Base-by-base conservation (phyloP, 1,140 invertebrate genomes). In the Temnothorax nylanderi region DNA sequence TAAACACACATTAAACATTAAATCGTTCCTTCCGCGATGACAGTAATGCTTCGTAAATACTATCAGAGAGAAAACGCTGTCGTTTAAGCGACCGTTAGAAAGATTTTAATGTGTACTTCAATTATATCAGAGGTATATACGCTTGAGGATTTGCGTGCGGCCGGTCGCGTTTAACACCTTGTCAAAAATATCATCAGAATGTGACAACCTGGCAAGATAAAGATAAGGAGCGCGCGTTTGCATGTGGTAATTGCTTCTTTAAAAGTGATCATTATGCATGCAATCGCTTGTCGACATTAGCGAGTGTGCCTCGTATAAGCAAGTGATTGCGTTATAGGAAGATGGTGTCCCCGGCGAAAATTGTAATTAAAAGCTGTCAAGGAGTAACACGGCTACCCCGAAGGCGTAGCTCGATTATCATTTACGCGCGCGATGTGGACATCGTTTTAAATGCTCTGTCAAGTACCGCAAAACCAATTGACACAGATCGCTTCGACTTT, bases 331-430 rank as follows among this genome's bases (percentile, higher is more conserved):
- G 80, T 75, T 84, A 84, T 75, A 60, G 69, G 69, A 84, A 75
- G 80, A 84, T 41, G 69, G 54, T 84, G 69, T 75, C 54, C 11
- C 69, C 69, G 11, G 80, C 54, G 71, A 84, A 74, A 84, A 74
- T 84, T 84, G 80, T 84, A 84, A 84, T 84, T 84, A 84, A 75
- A 84, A 84, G 80, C 80, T 84, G 80, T 84, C 80, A 84, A 47
- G 69, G 18, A 75, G 32, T 74, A 75, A 84, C 80, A 37, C 54
- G 56, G 69, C 44, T 84, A 75, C 69, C 80, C 69, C 21, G 69
- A 26, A 47, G 80, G 80, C 67, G 58, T 26, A 21, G 77, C 69
- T 75, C 44, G 80, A 84, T 84, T 84, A 84, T 84, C 80, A 60
- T 84, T 74, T 84, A 60, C 69, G 67, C 67, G 69, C 78, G 51